Conservation (phyloP, 2,113 vertebrate species). For the Gavia stellata region DNA sequence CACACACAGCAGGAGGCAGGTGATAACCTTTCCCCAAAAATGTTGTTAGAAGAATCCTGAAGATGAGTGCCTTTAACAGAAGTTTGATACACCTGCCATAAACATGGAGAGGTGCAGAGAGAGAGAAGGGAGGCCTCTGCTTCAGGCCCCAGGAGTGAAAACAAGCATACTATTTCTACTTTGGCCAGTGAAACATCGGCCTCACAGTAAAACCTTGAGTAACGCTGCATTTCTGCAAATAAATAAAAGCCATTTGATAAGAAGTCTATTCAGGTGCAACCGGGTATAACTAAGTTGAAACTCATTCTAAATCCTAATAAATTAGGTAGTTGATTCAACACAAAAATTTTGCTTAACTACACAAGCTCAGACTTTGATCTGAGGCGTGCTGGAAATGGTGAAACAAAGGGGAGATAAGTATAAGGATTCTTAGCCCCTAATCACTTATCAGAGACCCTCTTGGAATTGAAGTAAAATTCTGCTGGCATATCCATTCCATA, state of each 20-base stretch:
- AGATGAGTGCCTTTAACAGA: background rate
- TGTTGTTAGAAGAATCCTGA: background rate
- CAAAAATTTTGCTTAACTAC: background rate
- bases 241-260: background rate
- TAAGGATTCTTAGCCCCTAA: background rate
- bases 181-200: background rate
- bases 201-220: background rate
- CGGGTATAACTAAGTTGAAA: background rate
- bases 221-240: background rate
- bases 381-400: background rate
- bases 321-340: background rate
- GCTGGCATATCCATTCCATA: background rate
- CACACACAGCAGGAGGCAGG: background rate
- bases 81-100: background rate
- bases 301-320: background rate
- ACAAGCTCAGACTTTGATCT: background rate
- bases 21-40: background rate
- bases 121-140: background rate
- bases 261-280: background rate
- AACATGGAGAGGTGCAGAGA: background rate
- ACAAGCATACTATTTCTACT: background rate
- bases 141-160: background rate
- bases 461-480: background rate
- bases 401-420: background rate
- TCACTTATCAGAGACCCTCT: background rate